Conservation (phyloP, 1,140 invertebrate genomes). For the Eriocheir sinensis region DNA sequence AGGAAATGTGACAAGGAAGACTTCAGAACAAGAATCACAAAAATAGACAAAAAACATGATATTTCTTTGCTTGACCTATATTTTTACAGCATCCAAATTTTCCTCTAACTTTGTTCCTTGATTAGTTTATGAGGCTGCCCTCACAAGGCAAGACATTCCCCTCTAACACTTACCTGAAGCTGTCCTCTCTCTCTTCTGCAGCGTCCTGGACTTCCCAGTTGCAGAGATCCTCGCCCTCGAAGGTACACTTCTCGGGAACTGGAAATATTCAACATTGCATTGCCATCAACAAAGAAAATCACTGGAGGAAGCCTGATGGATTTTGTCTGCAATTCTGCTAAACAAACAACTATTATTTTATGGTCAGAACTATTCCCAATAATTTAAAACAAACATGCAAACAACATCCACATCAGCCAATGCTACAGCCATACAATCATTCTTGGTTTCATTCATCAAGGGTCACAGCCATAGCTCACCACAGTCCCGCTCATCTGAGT, state of each 20-base stretch:
- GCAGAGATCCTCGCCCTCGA: constrained; percentile 58
- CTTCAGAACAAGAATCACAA: too few relatives aligned
- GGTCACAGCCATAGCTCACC: background rate
- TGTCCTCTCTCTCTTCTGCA: background rate
- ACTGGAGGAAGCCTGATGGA: background rate
- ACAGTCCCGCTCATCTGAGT: constrained; percentile 62
- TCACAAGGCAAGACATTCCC: too few relatives aligned
- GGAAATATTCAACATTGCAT: background rate
- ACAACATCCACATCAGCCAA: background rate
- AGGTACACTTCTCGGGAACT: constrained; percentile 55
- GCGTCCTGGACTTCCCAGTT: constrained; percentile 56
- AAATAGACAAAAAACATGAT: too few relatives aligned
- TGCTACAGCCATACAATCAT: background rate
- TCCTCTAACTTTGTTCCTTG: too few relatives aligned
- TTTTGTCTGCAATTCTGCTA: background rate
- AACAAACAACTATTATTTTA: too few relatives aligned
- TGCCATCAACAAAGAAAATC: background rate
- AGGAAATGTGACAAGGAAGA: too few relatives aligned
- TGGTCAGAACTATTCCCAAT: too few relatives aligned
- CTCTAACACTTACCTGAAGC: constrained; percentile 59
- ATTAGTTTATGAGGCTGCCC: too few relatives aligned
- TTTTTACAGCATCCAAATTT: too few relatives aligned
- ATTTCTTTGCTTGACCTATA: too few relatives aligned
- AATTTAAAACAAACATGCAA: background rate
- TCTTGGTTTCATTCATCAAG: background rate